A percentile compares a stretch with the other conserved stretches of the same genome.
Conservation (phyloP, 2,113 vertebrate genomes). For the Cyprinodon brontotheroides region DNA sequence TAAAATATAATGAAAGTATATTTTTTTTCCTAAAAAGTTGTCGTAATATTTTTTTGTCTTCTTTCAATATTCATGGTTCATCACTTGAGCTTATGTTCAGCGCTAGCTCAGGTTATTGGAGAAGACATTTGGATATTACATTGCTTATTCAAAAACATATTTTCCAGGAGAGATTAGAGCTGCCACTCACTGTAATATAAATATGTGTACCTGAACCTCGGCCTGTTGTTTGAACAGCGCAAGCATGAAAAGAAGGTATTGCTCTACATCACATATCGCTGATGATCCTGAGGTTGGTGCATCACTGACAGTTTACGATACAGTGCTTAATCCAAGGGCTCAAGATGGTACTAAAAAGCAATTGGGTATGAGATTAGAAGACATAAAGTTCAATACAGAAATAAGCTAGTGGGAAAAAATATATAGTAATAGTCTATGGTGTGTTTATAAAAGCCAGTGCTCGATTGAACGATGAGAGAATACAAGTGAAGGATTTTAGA, state of each 20-base stretch:
- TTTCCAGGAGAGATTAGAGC: no score
- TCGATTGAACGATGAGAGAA: no score
- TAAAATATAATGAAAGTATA: constrained; percentile 21
- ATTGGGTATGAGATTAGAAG: no score
- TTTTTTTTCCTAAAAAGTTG: constrained; percentile 25
- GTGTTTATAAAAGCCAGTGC: no score
- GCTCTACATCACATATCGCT: background rate
- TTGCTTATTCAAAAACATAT: no score
- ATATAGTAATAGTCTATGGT: no score
- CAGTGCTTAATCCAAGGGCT: background rate
- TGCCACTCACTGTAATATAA: no score
- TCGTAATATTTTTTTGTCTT: background rate
- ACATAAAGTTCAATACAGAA: no score
- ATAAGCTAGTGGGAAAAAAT: no score
- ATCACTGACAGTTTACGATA: background rate
- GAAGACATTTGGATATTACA: no score
- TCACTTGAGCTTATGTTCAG: no score
- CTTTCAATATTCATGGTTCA: background rate
- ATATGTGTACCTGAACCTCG: background rate
- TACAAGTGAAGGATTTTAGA: no score
- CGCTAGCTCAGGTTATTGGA: background rate
- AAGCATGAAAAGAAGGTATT: background rate
- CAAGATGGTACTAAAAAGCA: background rate
- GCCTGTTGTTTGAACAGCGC: background rate
- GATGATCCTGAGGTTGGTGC: background rate